Percentiles rank a stretch among this genome's conserved stretches.
These are phyloP conservation scores for Ictalurus furcatus DNA, from an alignment of 2,113 vertebrate species.

Conservation along the genomic window DNA sequence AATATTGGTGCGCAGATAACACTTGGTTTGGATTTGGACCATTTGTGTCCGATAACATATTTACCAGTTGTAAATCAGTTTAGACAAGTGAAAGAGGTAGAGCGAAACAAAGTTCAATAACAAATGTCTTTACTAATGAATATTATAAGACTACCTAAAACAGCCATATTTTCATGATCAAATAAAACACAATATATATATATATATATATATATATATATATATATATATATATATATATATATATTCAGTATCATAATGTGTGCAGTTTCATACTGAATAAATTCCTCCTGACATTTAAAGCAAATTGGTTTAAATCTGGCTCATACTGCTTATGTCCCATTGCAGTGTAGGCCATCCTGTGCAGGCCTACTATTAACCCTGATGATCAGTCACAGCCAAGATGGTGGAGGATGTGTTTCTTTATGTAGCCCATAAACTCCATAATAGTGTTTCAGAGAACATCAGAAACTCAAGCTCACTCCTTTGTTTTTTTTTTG, in stretches of 20 bases:
- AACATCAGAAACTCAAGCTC: neutral
- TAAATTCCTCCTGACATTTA: neutral
- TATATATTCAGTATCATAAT: neutral
- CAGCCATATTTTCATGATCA: neutral
- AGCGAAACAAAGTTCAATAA: neutral
- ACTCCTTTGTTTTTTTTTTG: no score
- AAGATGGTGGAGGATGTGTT: neutral
- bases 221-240: no score
- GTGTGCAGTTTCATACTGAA: neutral
- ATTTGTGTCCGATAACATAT: neutral
- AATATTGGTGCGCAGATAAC: constrained; percentile 1
- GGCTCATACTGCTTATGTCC: neutral
- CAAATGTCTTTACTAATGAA: neutral
- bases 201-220: no score
- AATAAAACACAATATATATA: neutral
- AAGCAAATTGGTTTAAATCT: neutral
- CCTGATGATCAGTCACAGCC: neutral
- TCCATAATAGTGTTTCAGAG: neutral
- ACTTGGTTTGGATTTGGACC: neutral
- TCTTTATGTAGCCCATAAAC: neutral
- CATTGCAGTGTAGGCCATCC: neutral
- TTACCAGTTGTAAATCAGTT: neutral
- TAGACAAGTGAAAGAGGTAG: neutral
- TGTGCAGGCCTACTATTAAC: neutral
- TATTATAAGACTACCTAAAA: neutral